phyloP scores from a whole-genome alignment of 1,140 invertebrate genomes.

The Zaprionus davidi region DNA sequence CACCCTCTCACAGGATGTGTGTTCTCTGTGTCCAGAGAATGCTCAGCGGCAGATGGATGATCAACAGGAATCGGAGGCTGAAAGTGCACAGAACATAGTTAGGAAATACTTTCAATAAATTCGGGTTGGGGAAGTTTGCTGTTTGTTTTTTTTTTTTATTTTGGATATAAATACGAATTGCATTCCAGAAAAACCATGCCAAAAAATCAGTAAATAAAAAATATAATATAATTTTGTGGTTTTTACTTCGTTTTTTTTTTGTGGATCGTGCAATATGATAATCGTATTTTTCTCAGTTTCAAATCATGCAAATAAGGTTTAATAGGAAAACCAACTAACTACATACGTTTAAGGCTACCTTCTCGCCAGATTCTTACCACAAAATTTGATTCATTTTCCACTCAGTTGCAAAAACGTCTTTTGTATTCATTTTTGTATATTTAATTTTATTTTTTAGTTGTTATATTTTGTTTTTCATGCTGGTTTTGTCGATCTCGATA shows the following conservation, averaged over 20 bases:
- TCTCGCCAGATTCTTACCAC: constrained; percentile 56
- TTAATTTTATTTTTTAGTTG: constrained; percentile 59
- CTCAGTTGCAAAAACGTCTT: constrained; percentile 34
- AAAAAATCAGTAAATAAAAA: constrained; percentile 37
- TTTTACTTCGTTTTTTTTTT: constrained; percentile 24
- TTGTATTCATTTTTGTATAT: constrained; percentile 67
- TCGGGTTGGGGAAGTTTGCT: constrained; percentile 5
- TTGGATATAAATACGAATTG: constrained; percentile 37
- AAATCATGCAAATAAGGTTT: constrained; percentile 50
- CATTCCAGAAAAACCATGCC: constrained; percentile 62
- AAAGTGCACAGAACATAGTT: constrained; percentile 57
- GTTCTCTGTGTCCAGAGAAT: constrained; percentile 38
- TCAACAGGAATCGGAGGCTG: constrained; percentile 50
- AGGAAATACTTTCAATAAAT: constrained; percentile 7
- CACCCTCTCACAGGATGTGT: constrained; percentile 33
- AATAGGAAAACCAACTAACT: constrained; percentile 19
- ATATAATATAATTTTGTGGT: constrained; percentile 41
- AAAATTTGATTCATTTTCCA: constrained; percentile 18
- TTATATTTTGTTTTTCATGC: constrained; percentile 63
- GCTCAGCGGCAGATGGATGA: constrained; percentile 36
- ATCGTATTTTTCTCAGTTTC: constrained; percentile 20
- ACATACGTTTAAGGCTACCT: constrained; percentile 21
- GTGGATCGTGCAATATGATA: constrained; percentile 60
- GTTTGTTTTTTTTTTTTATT: not conserved
- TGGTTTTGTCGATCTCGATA: constrained; percentile 40